Percentiles rank a stretch among this genome's conserved stretches.
These are phyloP conservation scores for Smittia aterrima DNA, from an alignment of 2,888 invertebrate genomes.

Conservation along the genomic window DNA sequence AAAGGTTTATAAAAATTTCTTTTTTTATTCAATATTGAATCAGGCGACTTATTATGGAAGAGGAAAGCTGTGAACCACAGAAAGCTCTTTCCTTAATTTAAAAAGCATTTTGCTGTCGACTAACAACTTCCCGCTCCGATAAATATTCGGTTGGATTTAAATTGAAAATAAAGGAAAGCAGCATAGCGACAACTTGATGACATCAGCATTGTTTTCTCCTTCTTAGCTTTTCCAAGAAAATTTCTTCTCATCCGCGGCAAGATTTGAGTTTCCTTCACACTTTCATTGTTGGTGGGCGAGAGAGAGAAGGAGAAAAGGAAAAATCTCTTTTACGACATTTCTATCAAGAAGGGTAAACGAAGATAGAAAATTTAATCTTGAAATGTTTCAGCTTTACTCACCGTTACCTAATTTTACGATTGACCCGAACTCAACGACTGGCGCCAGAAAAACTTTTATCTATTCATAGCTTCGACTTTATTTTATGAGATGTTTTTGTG, in stretches of 20 bases:
- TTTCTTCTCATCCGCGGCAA: not conserved
- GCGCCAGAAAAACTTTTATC: constrained; percentile 11
- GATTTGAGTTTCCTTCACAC: not conserved
- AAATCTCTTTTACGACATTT: not conserved
- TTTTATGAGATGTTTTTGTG: not conserved
- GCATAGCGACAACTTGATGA: not conserved
- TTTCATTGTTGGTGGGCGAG: not conserved
- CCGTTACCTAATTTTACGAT: not conserved
- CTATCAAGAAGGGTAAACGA: not conserved
- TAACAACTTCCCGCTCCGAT: not conserved
- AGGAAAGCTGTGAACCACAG: not conserved
- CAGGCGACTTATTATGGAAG: not conserved
- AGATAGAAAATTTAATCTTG: too few species aligned
- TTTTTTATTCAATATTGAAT: not conserved
- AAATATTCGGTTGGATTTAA: not conserved
- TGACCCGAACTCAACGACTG: not conserved
- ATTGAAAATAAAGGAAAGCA: not conserved
- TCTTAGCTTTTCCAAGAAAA: not conserved
- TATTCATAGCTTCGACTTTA: not conserved
- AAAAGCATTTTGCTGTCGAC: not conserved
- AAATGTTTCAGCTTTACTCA: not conserved
- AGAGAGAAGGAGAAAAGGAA: too few species aligned
- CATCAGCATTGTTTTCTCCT: not conserved
- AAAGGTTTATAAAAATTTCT: not conserved
- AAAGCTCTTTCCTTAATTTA: not conserved